Evolutionary conservation across 2,113 vertebrate genomes (phyloP).

Genomic region (Raja brachyura): DNA sequence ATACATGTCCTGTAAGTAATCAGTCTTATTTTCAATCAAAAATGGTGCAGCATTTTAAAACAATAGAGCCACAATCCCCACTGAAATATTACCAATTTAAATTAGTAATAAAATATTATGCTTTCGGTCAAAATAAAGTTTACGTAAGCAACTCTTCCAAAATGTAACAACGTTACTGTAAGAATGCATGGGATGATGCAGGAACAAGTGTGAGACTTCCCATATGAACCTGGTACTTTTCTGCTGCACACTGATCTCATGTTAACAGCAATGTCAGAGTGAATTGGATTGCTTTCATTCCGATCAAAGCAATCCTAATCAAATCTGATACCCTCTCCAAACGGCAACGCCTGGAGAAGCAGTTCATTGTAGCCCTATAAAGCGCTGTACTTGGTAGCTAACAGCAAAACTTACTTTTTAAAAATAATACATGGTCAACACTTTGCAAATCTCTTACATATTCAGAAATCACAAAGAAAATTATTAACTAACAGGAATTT

Average conservation of each 20-base stretch:
- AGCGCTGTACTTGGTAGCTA: slow-evolving; percentile 15
- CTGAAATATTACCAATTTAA: not conserved
- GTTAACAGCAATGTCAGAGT: not conserved
- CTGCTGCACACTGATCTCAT: not conserved
- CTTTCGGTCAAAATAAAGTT: not conserved
- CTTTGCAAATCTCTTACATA: not conserved
- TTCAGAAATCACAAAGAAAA: slow-evolving; percentile 15
- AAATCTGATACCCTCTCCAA: slow-evolving; percentile 20
- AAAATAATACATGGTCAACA: not conserved
- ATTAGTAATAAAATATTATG: not conserved
- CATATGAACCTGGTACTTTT: not conserved
- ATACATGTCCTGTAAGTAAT: not conserved
- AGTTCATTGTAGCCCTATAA: not conserved
- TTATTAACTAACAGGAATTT: not conserved
- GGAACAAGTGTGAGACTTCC: not conserved
- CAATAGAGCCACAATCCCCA: not conserved
- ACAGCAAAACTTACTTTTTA: slow-evolving; percentile 17
- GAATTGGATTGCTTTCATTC: slow-evolving; percentile 33
- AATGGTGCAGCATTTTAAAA: not conserved
- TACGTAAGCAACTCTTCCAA: not conserved
- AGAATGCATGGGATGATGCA: not conserved
- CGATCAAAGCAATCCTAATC: slow-evolving; percentile 31
- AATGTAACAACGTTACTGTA: not conserved
- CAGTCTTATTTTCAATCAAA: not conserved
- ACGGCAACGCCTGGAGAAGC: slow-evolving; percentile 17